Conservation (phyloP, 1,140 invertebrate genomes). For the Ridgeia piscesae region DNA sequence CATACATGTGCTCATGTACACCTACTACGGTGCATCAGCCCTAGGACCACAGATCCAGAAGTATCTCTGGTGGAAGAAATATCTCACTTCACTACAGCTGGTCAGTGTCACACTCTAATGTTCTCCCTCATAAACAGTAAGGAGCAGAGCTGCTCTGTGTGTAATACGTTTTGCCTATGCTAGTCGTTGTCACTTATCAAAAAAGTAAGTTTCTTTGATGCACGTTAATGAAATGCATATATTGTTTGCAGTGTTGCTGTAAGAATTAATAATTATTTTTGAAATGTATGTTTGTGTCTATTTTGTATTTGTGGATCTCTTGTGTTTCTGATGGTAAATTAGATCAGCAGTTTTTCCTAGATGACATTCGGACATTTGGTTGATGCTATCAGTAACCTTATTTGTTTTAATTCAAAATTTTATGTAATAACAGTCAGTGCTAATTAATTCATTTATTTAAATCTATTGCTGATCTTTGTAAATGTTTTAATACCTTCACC, state of each 20-base stretch:
- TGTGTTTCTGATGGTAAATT: no score
- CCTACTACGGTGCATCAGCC: slow-evolving; percentile 54
- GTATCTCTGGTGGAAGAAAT: slow-evolving; percentile 59
- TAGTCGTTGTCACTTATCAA: no score
- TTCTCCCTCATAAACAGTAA: not conserved
- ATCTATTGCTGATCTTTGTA: not conserved
- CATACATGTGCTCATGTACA: slow-evolving; percentile 58
- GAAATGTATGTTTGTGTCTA: not conserved
- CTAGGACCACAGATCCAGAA: slow-evolving; percentile 56
- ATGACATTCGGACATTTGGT: not conserved
- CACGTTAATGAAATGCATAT: not conserved
- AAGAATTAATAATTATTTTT: not conserved
- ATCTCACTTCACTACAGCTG: slow-evolving; percentile 56
- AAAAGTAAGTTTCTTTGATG: no score
- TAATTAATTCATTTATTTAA: not conserved
- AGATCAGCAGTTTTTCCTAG: not conserved
- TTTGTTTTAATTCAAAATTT: not conserved
- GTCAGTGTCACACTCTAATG: slow-evolving; percentile 38
- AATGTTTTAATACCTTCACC: no score
- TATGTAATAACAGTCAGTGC: not conserved
- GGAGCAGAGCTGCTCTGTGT: not conserved
- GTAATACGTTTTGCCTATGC: not conserved
- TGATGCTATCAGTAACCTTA: not conserved
- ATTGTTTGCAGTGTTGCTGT: not conserved
- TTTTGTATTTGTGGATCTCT: not conserved